Base-by-base conservation (phyloP, 1,140 invertebrate genomes). In the Gonatopus flavifemur region DNA sequence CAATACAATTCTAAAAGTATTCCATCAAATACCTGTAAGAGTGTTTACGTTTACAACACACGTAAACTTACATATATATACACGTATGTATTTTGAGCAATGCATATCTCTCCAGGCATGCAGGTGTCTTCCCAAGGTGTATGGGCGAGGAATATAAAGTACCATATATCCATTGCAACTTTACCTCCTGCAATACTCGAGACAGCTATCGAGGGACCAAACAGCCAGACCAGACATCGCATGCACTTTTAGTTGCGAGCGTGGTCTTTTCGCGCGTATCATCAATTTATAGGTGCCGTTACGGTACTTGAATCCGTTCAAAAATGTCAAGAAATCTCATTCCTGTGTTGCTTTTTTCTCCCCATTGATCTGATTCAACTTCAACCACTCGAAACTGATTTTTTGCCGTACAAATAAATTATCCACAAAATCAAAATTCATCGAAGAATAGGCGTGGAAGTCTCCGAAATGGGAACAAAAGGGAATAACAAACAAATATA, bases 1-100 rank as follows among this genome's bases (percentile, higher is more conserved):
- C 57, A 59, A 59, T 59, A 53, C 49, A 22, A 42, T 57, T 47
- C 39, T 44, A 38, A 59, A 49, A 49, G 51, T 59, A 48, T 40
- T 57, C 56, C 19, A 40, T 39, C 47, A 30, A 31, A 45, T 13
- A 20, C 32, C 16, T 41, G 35, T 15, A 21, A 6, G 16, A n/a
- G n/a, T n/a, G n/a, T n/a, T n/a, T n/a, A n/a, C n/a, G n/a, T n/a
- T n/a, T n/a, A n/a, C n/a, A n/a, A n/a, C n/a, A n/a, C n/a, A n/a
- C n/a, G n/a, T n/a, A n/a, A n/a, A n/a, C n/a, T n/a, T n/a, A n/a
- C n/a, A n/a, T n/a, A n/a, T n/a, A n/a, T n/a, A n/a, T n/a, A n/a
- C n/a, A n/a, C n/a, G n/a, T n/a, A n/a, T n/a, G n/a, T n/a, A n/a
- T n/a, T n/a, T n/a, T n/a, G n/a, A n/a, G n/a, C n/a, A n/a, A n/a